Evolutionary conservation across 2,797 vertebrate genomes (phyloP), one percentile per base, ranked within the genome.

Genomic region (Sitta carolinensis): DNA sequence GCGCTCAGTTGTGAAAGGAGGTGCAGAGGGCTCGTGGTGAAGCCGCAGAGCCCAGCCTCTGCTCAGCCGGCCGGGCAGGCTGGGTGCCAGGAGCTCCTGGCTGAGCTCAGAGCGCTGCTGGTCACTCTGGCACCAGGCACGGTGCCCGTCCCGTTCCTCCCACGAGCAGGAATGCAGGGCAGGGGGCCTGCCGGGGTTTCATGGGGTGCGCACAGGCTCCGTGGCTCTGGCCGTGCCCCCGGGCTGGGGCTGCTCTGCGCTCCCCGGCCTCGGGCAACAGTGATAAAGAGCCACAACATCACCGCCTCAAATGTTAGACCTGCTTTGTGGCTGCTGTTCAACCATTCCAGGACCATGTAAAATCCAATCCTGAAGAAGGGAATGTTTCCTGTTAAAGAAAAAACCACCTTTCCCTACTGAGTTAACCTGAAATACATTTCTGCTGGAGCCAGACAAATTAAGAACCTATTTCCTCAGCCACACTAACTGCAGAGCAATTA

Each of bases 391-490:
- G 16, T 76, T 21, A 6, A 43, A 47, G 64, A 74, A 54, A 43
- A 52, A 34, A 25, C 55, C 36, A 25, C 34, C 17, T 76, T 55
- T 3, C 10, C 38, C 43, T 66, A 10, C 21, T 86, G 32, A 59
- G 40, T 70, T 90, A 83, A 69, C 32, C n/a, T 58, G 61, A 80
- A 83, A 73, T 92, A 63, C 54, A 66, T 16, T 80, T 92, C 51
- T 89, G 48, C 59, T 83, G 87, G 58, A 94, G 75, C 72, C 78
- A 93, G 86, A 42, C 50, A 81, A 83, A 89, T 85, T 68, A 83
- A 80, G 78, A 87, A 74, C 34, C 45, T 54, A 42, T 91, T 89
- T 96, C 93, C 84, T 92, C 78, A 87, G 78, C 72, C 54, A 63
- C 18, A 21, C 15, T 43, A 85, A 64, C 40, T 67, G 36, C 57